These are phyloP conservation scores for Sarcophaga bullata DNA, from an alignment of 1,140 invertebrate genomes.

Conservation along the genomic window DNA sequence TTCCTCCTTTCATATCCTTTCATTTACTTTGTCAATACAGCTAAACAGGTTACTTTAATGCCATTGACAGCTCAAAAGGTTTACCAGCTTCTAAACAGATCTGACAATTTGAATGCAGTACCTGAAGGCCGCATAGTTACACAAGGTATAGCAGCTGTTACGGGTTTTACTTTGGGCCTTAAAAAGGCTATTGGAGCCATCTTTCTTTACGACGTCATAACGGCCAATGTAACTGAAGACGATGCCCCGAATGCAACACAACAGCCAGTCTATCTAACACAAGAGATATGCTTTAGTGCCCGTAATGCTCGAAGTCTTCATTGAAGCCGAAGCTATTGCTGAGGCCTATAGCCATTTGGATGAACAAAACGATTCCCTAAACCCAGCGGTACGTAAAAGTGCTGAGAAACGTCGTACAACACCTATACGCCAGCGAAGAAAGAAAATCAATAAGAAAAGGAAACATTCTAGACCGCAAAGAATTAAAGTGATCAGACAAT, in stretches of 20 bases:
- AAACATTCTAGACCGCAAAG: neutral
- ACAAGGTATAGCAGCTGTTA: conserved; percentile 54
- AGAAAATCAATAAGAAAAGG: neutral
- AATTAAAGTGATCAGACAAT: neutral
- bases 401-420: neutral
- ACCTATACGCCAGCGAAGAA: neutral
- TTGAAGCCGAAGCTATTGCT: conserved; percentile 33
- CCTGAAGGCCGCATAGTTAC: conserved; percentile 50
- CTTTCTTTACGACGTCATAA: conserved; percentile 42
- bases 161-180: conserved; percentile 55
- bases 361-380: neutral
- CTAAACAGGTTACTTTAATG: conserved; percentile 42
- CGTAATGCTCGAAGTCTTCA: conserved; percentile 49
- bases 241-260: neutral
- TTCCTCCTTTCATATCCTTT: neutral
- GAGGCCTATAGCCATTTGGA: conserved; percentile 23
- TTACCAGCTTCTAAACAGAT: conserved; percentile 46
- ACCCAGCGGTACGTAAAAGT: neutral
- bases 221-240: conserved; percentile 30
- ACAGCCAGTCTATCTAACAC: conserved; percentile 44
- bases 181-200: conserved; percentile 57
- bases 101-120: conserved; percentile 43
- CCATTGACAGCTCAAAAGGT: conserved; percentile 50
- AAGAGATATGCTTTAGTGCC: conserved; percentile 56
- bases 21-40: neutral